Evolutionary conservation across 2,888 invertebrate species (phyloP), one percentile per base, ranked within the genome.

Genomic region (Chromoteleia sp.): DNA sequence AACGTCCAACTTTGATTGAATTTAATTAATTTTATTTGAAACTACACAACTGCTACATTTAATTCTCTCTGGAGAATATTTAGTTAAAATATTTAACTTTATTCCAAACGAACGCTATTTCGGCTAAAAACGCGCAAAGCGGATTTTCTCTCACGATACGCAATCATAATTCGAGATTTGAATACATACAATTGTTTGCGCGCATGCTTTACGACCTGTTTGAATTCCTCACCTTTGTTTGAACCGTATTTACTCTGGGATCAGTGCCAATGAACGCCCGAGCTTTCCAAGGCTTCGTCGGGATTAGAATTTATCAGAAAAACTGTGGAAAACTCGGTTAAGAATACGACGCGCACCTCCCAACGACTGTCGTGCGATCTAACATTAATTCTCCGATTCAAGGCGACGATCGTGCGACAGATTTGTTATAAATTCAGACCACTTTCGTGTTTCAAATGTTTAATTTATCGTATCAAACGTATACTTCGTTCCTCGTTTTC

Each of bases 171-270:
- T 25, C 6, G 25, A 6, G 25, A 25, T 25, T 25, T 2, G 6
- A 25, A 25, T 6, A 25, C 25, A 6, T 25, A 25, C 54, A 54
- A 54, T 14, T 29, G 30, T 54, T 54, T 33, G 30, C n/a, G 10
- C 15, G 6, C 36, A 56, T 56, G 56, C n/a, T 17, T 8, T 36
- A 36, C 19, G 36, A 56, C 36, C 56, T 36, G 36, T 56, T 56
- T 36, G 36, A 56, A 56, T 56, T 58, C 41, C 58, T 39, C 14
- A 1, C 15, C 59, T 43, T 59, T 43, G 59, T 59, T 59, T 59
- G 59, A 59, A 59, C 41, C 36, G 59, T 43, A 43, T 59, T 59
- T 59, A 29, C 29, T 25, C 43, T 59, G 59, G 59, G 59, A 41
- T 59, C 59, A 15, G 43, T 59, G 59, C 59, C 59, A 59, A 43